Evolutionary conservation across 2,113 vertebrate species (phyloP).

Genomic region (Agelaius phoeniceus): DNA sequence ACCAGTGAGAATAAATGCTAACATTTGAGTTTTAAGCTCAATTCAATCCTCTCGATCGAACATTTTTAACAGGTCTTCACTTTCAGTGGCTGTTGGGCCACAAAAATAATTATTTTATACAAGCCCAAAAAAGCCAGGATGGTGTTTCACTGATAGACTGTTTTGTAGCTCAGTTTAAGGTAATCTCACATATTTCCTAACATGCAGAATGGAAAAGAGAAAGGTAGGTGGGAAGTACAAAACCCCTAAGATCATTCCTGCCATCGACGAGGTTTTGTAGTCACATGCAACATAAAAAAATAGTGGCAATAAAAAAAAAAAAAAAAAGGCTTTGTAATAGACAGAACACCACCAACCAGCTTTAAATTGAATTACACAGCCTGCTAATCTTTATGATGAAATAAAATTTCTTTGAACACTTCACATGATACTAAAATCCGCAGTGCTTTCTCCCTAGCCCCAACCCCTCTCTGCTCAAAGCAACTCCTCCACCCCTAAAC

Average conservation of each 20-base stretch:
- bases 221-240: not conserved
- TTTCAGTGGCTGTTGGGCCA: slow-evolving; percentile 15
- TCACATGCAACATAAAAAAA: not conserved
- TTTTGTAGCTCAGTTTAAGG: slow-evolving; percentile 52
- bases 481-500: slow-evolving; percentile 6
- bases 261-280: not conserved
- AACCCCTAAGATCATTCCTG: not conserved
- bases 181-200: slow-evolving; percentile 36
- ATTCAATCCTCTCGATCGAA: not conserved
- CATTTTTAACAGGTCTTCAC: slow-evolving; percentile 49
- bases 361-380: slow-evolving; percentile 86
- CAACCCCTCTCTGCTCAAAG: not conserved
- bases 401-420: slow-evolving; percentile 73
- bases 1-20: slow-evolving; percentile 58
- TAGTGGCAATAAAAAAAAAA: slow-evolving; percentile 35
- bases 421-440: slow-evolving; percentile 72
- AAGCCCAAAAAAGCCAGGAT: not conserved
- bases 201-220: not conserved
- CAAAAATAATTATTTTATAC: slow-evolving; percentile 28
- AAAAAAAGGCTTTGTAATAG: slow-evolving; percentile 58
- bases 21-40: slow-evolving; percentile 38
- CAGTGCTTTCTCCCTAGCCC: not conserved
- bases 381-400: slow-evolving; percentile 82
- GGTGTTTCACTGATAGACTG: slow-evolving; percentile 17
- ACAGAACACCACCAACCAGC: slow-evolving; percentile 69